Evolutionary conservation across 2,888 invertebrate species (phyloP).

Genomic region (Malachius bipustulatus): DNA sequence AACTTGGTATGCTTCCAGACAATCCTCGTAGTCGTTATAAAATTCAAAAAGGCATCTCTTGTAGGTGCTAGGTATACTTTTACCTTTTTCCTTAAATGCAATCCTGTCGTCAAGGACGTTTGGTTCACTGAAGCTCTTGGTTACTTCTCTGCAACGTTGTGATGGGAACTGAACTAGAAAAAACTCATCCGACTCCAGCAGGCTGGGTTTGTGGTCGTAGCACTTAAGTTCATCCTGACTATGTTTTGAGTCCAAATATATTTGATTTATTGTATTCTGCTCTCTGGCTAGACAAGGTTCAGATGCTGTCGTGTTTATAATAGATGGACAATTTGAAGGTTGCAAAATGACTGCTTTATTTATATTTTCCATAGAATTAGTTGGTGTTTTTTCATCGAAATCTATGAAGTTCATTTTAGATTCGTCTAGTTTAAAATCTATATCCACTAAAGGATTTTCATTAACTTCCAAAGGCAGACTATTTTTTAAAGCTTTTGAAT

Average conservation of each 20-base stretch:
- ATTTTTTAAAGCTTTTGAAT: conserved; percentile 1
- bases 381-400: conserved; percentile 26
- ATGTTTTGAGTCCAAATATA: conserved; percentile 27
- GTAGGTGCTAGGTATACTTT: conserved; percentile 19
- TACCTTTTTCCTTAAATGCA: conserved; percentile 13
- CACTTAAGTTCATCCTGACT: conserved; percentile 26
- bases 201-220: conserved; percentile 24
- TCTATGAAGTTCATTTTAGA: conserved; percentile 10
- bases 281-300: conserved; percentile 24
- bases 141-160: conserved; percentile 19
- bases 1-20: conserved; percentile 42
- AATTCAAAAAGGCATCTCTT: conserved; percentile 41
- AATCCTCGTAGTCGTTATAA: conserved; percentile 52
- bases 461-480: too few relatives aligned
- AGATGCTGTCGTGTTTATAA: conserved; percentile 13
- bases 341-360: too few relatives aligned
- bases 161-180: conserved; percentile 34
- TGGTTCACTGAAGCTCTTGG: conserved; percentile 31
- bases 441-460: conserved; percentile 6
- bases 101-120: conserved; percentile 27
- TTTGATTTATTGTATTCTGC: conserved; percentile 23
- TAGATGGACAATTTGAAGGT: not conserved
- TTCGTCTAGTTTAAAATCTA: conserved; percentile 12
- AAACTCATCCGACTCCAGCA: conserved; percentile 31
- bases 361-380: conserved; percentile 26